A percentile compares a stretch with the other conserved stretches of the same genome.
Conservation (phyloP, 2,113 vertebrate species). For the Silurus asotus region DNA sequence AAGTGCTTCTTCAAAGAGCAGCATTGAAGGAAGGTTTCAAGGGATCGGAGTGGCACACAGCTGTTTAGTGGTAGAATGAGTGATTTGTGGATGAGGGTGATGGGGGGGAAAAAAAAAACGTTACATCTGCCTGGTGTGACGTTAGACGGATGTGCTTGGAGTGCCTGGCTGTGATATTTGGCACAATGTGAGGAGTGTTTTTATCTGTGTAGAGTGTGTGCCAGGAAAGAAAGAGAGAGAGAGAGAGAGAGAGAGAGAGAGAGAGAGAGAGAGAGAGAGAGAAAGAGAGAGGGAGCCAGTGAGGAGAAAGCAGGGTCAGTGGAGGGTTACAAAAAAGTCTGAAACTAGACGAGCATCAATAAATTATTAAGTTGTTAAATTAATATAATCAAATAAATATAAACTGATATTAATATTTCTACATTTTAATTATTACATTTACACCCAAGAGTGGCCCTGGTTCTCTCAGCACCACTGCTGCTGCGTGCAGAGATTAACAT, state of each 20-base stretch:
- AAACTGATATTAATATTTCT: too few relatives aligned
- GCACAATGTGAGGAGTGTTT: conserved; percentile 66
- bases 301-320: not conserved
- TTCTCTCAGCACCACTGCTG: too few relatives aligned
- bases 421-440: too few relatives aligned
- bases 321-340: not conserved
- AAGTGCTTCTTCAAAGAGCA: not conserved
- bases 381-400: too few relatives aligned
- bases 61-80: conserved; percentile 16
- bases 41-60: not conserved
- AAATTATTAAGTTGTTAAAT: too few relatives aligned
- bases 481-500: too few relatives aligned
- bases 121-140: conserved; percentile 47
- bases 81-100: not conserved
- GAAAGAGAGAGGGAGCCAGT: too few relatives aligned
- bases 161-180: conserved; percentile 29
- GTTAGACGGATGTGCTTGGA: conserved; percentile 39
- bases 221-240: conserved; percentile 49
- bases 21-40: not conserved
- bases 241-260: not conserved
- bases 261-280: too few relatives aligned
- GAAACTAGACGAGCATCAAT: not conserved
- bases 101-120: not conserved
- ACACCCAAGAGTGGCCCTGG: too few relatives aligned
- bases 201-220: conserved; percentile 51